Evolutionary conservation across 1,140 invertebrate genomes (phyloP).

Genomic region (Ceratosolen solmsi): DNA sequence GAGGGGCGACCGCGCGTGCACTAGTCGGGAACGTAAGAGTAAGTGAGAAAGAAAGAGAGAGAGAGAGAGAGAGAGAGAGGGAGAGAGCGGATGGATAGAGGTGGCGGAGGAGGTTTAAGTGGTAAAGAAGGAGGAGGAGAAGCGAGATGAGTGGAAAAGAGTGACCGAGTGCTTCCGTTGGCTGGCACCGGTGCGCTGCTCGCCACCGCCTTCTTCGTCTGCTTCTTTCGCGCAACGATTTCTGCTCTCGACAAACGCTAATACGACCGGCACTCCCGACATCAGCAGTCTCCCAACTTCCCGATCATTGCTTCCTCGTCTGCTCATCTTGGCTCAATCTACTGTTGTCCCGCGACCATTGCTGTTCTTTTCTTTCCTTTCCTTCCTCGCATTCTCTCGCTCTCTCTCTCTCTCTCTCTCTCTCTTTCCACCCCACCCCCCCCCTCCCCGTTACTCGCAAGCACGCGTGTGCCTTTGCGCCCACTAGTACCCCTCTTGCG

Average conservation of each 20-base stretch:
- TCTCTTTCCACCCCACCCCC: too few species aligned
- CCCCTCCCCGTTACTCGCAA: too few species aligned
- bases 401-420: not conserved
- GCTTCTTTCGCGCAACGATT: not conserved
- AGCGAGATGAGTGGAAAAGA: conserved; percentile 5
- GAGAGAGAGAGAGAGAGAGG: too few species aligned
- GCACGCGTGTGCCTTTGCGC: too few species aligned
- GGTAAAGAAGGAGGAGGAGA: not conserved
- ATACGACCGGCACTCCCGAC: not conserved
- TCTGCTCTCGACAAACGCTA: not conserved
- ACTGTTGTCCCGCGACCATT: not conserved
- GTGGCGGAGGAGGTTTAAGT: not conserved
- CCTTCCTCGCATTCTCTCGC: not conserved
- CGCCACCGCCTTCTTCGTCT: not conserved
- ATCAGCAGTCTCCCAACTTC: too few species aligned
- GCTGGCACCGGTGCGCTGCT: conserved; percentile 5
- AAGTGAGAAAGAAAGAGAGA: conserved; percentile 14
- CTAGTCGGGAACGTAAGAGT: not conserved
- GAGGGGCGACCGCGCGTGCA: not conserved
- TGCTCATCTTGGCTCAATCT: not conserved
- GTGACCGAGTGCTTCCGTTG: conserved; percentile 9
- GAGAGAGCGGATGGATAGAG: too few species aligned
- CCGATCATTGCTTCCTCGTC: not conserved
- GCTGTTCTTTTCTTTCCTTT: not conserved
- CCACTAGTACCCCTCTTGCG: too few species aligned